These are phyloP conservation scores for Sesamia inferens DNA, from an alignment of 2,888 invertebrate species.

Conservation along the genomic window DNA sequence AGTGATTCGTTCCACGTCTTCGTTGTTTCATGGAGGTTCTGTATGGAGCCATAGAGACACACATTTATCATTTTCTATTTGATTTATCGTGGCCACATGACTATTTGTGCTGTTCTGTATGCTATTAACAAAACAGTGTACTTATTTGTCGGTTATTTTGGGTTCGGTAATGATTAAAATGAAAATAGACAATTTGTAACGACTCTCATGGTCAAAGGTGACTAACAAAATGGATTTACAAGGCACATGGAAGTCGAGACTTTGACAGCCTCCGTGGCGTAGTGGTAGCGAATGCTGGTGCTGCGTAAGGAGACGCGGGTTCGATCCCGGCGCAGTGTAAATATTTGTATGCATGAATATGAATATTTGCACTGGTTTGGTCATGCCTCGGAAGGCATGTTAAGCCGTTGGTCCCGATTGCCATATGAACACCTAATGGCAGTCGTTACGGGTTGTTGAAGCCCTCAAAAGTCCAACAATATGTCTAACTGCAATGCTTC, in stretches of 20 bases:
- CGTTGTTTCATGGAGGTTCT: slow-evolving; percentile 45
- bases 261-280: too few relatives aligned
- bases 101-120: slow-evolving; percentile 20
- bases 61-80: slow-evolving; percentile 54
- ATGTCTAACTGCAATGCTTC: too few relatives aligned
- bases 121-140: not conserved
- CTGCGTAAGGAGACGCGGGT: too few relatives aligned
- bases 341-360: too few relatives aligned
- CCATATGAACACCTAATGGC: too few relatives aligned
- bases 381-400: too few relatives aligned
- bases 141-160: slow-evolving; percentile 4
- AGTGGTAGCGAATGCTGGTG: too few relatives aligned
- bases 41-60: slow-evolving; percentile 31
- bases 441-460: too few relatives aligned
- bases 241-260: not conserved
- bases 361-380: too few relatives aligned
- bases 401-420: too few relatives aligned
- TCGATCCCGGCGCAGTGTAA: too few relatives aligned
- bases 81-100: slow-evolving; percentile 45
- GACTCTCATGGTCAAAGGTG: not conserved
- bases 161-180: not conserved
- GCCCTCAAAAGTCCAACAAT: too few relatives aligned
- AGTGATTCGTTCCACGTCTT: slow-evolving; percentile 55
- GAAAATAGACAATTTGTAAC: not conserved
- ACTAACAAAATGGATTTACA: not conserved